Evolutionary conservation across 2,113 vertebrate species (phyloP).

Genomic region (Kryptolebias marmoratus): DNA sequence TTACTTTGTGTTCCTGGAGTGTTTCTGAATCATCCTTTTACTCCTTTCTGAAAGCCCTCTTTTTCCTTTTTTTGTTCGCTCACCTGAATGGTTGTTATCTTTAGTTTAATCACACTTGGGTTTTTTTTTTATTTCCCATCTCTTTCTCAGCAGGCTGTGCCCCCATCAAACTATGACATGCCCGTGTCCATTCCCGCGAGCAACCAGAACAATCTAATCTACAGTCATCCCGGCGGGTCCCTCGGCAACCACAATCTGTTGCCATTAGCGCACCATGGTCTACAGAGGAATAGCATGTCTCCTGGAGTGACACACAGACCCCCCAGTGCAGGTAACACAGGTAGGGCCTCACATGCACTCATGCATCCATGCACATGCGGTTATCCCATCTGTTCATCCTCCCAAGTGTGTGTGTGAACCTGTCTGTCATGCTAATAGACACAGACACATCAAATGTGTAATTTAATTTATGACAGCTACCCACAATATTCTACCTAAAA

Average conservation of each 20-base stretch:
- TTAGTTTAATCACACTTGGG: conserved; percentile 40
- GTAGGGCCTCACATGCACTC: conserved; percentile 61
- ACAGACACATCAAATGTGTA: conserved; percentile 33
- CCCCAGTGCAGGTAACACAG: conserved; percentile 97
- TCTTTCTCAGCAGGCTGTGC: conserved; percentile 87
- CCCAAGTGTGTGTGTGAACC: conserved; percentile 14
- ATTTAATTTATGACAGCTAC: conserved; percentile 37
- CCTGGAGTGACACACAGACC: conserved; percentile 96
- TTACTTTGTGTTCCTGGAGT: conserved; percentile 34
- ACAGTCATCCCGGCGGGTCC: conserved; percentile 93
- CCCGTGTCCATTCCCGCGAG: conserved; percentile 97
- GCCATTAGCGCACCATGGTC: conserved; percentile 94
- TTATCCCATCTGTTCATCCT: conserved; percentile 40
- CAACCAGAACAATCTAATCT: conserved; percentile 96
- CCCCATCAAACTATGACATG: conserved; percentile 98
- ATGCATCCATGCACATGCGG: conserved; percentile 37
- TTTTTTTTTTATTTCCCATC: conserved; percentile 4
- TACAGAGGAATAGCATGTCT: conserved; percentile 99
- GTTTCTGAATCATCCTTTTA: conserved; percentile 21
- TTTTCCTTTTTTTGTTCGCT: conserved; percentile 9
- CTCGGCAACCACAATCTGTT: conserved; percentile 97
- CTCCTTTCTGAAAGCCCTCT: conserved; percentile 6
- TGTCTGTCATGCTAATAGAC: conserved; percentile 33
- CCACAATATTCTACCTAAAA: conserved; percentile 41
- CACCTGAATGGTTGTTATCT: background rate